Conservation (phyloP, 35 echinoderm and acorn worm species). For the Apostichopus japonicus region DNA sequence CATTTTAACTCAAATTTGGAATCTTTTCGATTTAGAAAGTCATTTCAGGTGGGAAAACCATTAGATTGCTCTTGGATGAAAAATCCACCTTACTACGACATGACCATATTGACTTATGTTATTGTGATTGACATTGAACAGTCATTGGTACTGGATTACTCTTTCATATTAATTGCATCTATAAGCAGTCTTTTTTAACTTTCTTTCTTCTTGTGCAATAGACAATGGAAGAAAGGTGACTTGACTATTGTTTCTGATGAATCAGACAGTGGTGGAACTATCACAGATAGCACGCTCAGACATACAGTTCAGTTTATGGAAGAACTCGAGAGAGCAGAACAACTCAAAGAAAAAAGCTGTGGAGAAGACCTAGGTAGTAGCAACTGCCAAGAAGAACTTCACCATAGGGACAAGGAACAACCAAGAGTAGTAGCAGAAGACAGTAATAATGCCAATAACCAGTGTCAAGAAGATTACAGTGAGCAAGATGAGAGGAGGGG, state of each 20-base stretch:
- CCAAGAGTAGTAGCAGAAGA: neutral
- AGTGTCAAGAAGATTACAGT: neutral
- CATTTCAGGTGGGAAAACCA: too few relatives aligned
- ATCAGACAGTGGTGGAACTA: neutral
- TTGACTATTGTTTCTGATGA: conserved; percentile 16
- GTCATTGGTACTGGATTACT: too few relatives aligned
- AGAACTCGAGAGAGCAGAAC: neutral
- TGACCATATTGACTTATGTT: too few relatives aligned
- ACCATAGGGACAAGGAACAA: neutral
- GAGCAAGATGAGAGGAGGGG: neutral
- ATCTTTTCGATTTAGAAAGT: too few relatives aligned
- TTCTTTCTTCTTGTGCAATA: neutral
- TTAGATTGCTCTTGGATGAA: too few relatives aligned
- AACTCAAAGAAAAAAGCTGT: neutral
- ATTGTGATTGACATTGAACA: too few relatives aligned
- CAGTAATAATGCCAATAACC: neutral
- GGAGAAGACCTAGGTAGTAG: neutral
- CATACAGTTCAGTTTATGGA: conserved; percentile 29
- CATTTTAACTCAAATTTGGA: too few relatives aligned
- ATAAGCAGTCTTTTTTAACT: neutral
- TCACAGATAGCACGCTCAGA: neutral
- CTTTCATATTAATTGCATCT: too few relatives aligned
- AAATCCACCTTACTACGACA: too few relatives aligned
- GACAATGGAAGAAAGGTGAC: conserved; percentile 22
- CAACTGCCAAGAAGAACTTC: neutral